These are phyloP conservation scores for Parnassius orleans DNA, from an alignment of 2,888 invertebrate species.

Conservation along the genomic window DNA sequence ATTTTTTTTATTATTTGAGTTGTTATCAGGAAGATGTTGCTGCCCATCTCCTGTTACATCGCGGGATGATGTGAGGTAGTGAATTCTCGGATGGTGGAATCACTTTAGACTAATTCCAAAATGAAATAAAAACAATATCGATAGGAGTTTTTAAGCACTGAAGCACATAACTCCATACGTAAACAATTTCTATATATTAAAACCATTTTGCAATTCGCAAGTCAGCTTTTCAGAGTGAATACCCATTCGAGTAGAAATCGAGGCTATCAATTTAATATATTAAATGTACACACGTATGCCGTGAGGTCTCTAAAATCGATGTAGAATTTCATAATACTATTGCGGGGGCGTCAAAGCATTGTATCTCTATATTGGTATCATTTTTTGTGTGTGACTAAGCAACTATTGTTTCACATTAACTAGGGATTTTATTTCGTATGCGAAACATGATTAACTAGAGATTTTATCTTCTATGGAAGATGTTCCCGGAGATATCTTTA, in stretches of 20 bases:
- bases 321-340: constrained; percentile 13
- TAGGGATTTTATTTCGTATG: background rate
- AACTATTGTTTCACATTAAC: background rate
- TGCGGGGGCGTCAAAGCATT: constrained; percentile 1
- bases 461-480: background rate
- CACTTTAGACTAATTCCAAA: no score
- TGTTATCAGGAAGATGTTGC: no score
- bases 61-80: no score
- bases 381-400: background rate
- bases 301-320: background rate
- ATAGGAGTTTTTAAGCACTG: no score
- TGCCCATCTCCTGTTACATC: no score
- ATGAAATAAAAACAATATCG: no score
- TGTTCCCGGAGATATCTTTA: background rate
- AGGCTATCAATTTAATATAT: constrained; percentile 8
- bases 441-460: background rate
- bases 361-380: background rate
- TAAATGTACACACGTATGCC: background rate
- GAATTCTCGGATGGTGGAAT: no score
- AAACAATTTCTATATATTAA: background rate
- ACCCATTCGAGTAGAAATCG: background rate
- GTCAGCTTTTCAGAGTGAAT: constrained; percentile 5
- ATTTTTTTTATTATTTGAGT: no score
- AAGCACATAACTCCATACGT: no score
- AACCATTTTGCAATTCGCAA: constrained; percentile 5